These are phyloP conservation scores for Drosophila anomelani DNA, from an alignment of 2,888 invertebrate species.

Conservation along the genomic window DNA sequence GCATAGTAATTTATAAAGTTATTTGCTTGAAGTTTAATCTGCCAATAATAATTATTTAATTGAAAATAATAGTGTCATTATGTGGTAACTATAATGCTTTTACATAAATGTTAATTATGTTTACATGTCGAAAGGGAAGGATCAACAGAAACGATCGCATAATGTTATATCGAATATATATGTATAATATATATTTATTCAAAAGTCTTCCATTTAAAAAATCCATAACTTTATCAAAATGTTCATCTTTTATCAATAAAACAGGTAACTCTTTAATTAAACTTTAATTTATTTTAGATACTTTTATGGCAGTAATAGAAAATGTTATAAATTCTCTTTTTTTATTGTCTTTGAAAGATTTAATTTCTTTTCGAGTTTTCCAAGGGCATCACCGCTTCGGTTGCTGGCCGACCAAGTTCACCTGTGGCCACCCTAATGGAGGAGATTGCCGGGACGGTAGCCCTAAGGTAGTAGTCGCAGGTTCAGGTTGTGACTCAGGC, in stretches of 20 bases:
- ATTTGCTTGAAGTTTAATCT: neutral
- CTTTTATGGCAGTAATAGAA: neutral
- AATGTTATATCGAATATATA: no score
- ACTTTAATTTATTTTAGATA: neutral
- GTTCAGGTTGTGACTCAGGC: constrained; percentile 65
- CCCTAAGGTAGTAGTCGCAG: constrained; percentile 56
- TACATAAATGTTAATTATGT: neutral
- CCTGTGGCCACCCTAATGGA: constrained; percentile 77
- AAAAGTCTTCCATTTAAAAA: no score
- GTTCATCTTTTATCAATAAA: no score
- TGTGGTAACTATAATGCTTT: neutral
- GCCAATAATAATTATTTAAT: neutral
- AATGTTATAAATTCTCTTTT: neutral
- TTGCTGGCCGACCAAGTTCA: constrained; percentile 21
- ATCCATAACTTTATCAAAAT: no score
- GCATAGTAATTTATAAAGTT: neutral
- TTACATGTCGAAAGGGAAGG: neutral
- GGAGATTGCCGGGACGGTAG: constrained; percentile 63
- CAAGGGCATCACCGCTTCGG: constrained; percentile 27
- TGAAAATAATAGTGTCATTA: neutral
- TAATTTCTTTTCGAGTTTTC: neutral
- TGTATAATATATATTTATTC: no score
- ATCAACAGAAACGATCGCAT: no score
- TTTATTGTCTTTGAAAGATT: neutral
- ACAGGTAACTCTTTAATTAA: neutral